Conservation (phyloP, 1,140 invertebrate genomes). For the Trachymyrmex septentrionalis region DNA sequence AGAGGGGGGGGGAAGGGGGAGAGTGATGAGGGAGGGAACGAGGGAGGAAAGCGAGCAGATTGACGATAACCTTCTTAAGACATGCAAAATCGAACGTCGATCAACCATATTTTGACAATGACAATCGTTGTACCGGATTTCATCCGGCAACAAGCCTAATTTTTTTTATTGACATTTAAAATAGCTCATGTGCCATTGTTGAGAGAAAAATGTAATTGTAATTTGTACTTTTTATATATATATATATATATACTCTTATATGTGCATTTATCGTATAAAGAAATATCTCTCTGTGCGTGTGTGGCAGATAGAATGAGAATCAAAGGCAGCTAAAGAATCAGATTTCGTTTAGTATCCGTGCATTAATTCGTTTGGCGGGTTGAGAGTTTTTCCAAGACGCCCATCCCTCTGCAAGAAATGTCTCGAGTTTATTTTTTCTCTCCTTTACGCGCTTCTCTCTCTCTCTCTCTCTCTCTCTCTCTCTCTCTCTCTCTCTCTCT, state of each 20-base stretch:
- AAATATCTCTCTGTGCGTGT: not conserved
- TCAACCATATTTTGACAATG: not conserved
- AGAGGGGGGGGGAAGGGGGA: no score
- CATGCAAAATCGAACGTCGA: not conserved
- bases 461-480: no score
- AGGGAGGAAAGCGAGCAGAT: conserved; percentile 21
- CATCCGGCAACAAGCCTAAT: not conserved
- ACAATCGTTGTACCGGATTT: not conserved
- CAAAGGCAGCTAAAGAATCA: conserved; percentile 25
- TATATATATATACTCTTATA: not conserved
- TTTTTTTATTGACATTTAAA: not conserved
- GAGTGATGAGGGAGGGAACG: not conserved
- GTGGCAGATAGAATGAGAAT: not conserved
- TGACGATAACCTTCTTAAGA: conserved; percentile 25
- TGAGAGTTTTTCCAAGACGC: conserved; percentile 36
- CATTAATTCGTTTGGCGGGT: conserved; percentile 53
- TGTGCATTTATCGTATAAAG: not conserved
- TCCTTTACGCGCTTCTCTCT: not conserved
- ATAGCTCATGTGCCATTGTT: not conserved
- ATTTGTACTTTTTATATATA: not conserved
- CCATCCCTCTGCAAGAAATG: conserved; percentile 77
- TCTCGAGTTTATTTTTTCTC: conserved; percentile 83
- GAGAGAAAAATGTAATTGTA: not conserved
- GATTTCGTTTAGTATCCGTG: conserved; percentile 22
- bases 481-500: not conserved